These are phyloP conservation scores for Platycheirus rosarum DNA, from an alignment of 2,888 invertebrate species.

Conservation along the genomic window DNA sequence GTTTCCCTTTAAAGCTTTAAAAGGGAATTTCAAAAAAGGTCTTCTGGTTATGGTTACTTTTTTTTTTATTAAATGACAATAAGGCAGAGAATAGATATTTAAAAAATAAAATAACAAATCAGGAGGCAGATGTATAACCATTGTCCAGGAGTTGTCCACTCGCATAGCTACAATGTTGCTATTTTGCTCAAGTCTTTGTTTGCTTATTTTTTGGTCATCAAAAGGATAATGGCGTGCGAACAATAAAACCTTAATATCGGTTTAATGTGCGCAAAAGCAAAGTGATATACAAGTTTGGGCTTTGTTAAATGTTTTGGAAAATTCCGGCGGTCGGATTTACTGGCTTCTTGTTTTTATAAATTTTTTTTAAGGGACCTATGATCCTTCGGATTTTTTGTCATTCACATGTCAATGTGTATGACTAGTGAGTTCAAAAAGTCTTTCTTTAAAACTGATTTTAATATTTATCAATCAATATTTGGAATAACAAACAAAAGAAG, in stretches of 20 bases:
- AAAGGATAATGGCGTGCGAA: conserved; percentile 62
- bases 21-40: neutral
- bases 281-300: conserved; percentile 58
- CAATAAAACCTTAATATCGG: conserved; percentile 64
- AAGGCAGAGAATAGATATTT: neutral
- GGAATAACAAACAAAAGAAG: conserved; percentile 10
- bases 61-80: conserved; percentile 5
- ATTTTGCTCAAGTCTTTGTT: conserved; percentile 23
- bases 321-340: conserved; percentile 44
- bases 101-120: conserved; percentile 17
- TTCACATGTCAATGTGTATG: too few relatives aligned
- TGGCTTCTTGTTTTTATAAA: conserved; percentile 29
- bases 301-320: conserved; percentile 62
- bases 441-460: too few relatives aligned
- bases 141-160: conserved; percentile 45
- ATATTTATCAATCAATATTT: neutral
- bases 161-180: neutral
- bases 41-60: conserved; percentile 24
- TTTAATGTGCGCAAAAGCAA: conserved; percentile 34
- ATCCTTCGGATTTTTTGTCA: conserved; percentile 5
- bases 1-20: conserved; percentile 20
- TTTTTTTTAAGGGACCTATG: conserved; percentile 45
- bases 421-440: too few relatives aligned
- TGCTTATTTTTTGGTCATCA: conserved; percentile 33
- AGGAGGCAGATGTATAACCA: conserved; percentile 63